Base-by-base conservation (phyloP, 1,140 invertebrate genomes). In the Belonocnema kinseyi region DNA sequence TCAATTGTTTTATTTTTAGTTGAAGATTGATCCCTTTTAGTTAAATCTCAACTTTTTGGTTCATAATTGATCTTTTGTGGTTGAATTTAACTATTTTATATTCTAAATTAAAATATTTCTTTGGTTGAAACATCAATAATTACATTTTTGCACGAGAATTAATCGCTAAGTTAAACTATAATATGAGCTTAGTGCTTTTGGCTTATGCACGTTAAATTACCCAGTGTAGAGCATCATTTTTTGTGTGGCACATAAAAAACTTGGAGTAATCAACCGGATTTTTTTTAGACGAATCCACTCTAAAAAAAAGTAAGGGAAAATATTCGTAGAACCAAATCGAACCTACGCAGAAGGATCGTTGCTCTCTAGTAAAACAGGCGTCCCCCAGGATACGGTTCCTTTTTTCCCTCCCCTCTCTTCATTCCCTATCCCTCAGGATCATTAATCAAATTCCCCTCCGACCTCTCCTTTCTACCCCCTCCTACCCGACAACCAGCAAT, bases 381-480 rank as follows among this genome's bases (percentile, higher is more conserved):
- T 88, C 85, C 87, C 87, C 85, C 80, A 88, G 88, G 87, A 89
- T 89, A 86, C 83, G 83, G 84, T 87, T 83, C 83, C 40, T 46
- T 46, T 46, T 46, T 46, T 11, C 70, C 77, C 40, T 77, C 77
- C 70, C 71, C 76, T 50, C 77, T 79, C 78, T 72, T 75, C 74
- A 81, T 81, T 74, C 81, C 66, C 81, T 83, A 88, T 90, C 87
- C 88, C 83, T 71, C 75, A 86, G 85, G 88, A 90, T 90, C 90
- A 90, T 90, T 90, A 90, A 91, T 91, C 90, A 90, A 89, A 89
- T 84, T 87, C 88, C 88, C 90, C 85, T 83, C 85, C 83, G 79
- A 85, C 85, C 85, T 83, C 81, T 82, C 81, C 83, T 82, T 77
- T 85, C 84, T 85, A 81, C 84, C 83, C 85, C 82, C 82, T 83